Evolutionary conservation across 2,888 invertebrate genomes (phyloP), one percentile per base, ranked within the genome.

Genomic region (Lucinisca nassula): DNA sequence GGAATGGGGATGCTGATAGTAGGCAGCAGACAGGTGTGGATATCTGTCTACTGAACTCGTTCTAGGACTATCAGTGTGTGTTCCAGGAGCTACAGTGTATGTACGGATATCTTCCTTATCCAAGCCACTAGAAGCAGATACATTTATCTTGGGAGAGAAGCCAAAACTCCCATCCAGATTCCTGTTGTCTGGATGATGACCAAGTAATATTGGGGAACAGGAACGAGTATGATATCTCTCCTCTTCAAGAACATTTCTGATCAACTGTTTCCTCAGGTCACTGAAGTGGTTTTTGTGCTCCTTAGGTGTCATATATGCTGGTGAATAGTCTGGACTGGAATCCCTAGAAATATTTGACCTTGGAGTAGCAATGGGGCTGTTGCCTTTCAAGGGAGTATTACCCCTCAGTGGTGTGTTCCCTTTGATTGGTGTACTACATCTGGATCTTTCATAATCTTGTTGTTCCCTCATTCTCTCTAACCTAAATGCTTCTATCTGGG

Each of bases 401-500:
- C 84, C 87, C 38, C 82, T 88, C 14, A 82, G 45, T 51, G 92
- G 90, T 38, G 85, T 91, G 37, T 88, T 84, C 8, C 90, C 86
- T 67, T 75, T 81, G n/a, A 83, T 35, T 1, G 88, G 79, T 17
- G 90, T 85, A n/a, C 82, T 72, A 78, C 87, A 84, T 79, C 91
- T 85, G 6, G 91, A 88, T 75, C 92, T 90, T 51, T 91, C 91
- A 88, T 93, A 91, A 37, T 90, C 90, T 78, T 91, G 90, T 67
- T 94, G 92, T 79, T 95, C 95, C 76, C 94, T 81, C 84, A 92
- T 78, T 74, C 95, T 90, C 89, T 96, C 96, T 12, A 94, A 84
- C 80, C 92, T 95, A 87, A 96, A 96, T 8, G 95, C 94, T 86
- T 96, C 95, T 38, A 95, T 92, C 77, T 94, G 93, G 32, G 95